Conservation (phyloP, 2,113 vertebrate genomes). For the Siphamia tubifer region DNA sequence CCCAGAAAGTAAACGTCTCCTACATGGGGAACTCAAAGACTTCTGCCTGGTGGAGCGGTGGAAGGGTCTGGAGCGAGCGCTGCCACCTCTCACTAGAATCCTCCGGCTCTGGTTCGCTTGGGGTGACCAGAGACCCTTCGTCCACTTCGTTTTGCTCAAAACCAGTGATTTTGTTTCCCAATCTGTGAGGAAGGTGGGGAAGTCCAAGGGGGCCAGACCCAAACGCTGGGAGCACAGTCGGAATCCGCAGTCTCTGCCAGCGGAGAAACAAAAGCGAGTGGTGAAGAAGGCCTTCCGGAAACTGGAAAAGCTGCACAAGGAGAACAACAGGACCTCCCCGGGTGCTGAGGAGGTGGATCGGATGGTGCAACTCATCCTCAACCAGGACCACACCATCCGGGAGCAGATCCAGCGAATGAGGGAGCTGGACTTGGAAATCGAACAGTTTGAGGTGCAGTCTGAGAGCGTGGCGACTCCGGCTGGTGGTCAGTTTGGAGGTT, state of each 20-base stretch:
- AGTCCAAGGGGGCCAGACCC: slow-evolving; percentile 79
- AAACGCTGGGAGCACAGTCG: slow-evolving; percentile 83
- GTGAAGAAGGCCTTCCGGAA: slow-evolving; percentile 94
- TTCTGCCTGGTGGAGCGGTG: slow-evolving; percentile 94
- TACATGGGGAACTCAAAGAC: slow-evolving; percentile 87
- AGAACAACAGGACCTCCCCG: slow-evolving; percentile 63
- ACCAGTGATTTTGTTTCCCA: slow-evolving; percentile 85
- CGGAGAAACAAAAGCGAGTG: slow-evolving; percentile 90
- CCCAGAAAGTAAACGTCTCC: slow-evolving; percentile 83
- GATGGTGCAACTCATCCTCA: slow-evolving; percentile 89
- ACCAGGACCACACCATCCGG: slow-evolving; percentile 92
- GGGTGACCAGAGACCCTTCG: slow-evolving; percentile 89
- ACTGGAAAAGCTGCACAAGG: slow-evolving; percentile 89
- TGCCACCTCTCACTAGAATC: slow-evolving; percentile 92
- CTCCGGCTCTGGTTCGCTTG: slow-evolving; percentile 93
- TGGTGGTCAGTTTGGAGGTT: slow-evolving; percentile 31
- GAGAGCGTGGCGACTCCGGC: slow-evolving; percentile 10
- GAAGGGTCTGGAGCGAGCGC: slow-evolving; percentile 89
- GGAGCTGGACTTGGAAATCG: slow-evolving; percentile 89
- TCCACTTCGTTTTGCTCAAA: slow-evolving; percentile 90
- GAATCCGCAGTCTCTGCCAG: slow-evolving; percentile 83
- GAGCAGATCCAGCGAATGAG: slow-evolving; percentile 89
- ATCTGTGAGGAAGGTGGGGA: slow-evolving; percentile 80
- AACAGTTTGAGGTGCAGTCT: slow-evolving; percentile 76
- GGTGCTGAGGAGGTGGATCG: slow-evolving; percentile 85